phyloP scores from a whole-genome alignment of 2,797 vertebrate species.

The Tamandua tetradactyla region DNA sequence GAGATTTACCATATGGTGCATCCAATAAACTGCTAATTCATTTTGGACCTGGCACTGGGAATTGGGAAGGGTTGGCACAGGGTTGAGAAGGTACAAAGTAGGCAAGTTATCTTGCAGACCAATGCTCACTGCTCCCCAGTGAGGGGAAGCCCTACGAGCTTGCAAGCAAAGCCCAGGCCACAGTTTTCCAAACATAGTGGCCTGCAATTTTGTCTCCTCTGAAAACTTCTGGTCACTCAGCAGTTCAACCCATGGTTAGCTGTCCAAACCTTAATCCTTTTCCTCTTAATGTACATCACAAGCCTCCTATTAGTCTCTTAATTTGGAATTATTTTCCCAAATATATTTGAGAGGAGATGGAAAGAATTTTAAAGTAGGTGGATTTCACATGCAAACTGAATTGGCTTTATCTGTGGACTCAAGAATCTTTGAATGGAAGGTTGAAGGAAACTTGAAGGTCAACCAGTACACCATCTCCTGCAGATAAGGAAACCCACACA shows the following conservation, averaged over 20 bases:
- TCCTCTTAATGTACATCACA: background rate
- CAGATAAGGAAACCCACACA: background rate
- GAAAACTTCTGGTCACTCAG: background rate
- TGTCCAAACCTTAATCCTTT: background rate
- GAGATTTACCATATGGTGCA: conserved; percentile 69
- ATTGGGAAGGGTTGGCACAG: conserved; percentile 35
- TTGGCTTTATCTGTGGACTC: background rate
- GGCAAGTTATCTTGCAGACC: background rate
- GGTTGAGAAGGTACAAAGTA: conserved; percentile 44
- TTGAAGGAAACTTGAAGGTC: background rate
- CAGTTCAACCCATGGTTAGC: background rate
- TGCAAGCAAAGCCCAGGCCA: background rate
- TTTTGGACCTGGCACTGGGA: conserved; percentile 66
- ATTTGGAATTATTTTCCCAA: background rate
- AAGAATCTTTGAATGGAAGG: background rate
- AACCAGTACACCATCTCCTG: background rate
- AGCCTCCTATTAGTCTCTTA: background rate
- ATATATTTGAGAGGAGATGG: background rate
- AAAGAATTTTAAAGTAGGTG: background rate
- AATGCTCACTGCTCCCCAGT: background rate
- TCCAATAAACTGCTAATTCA: conserved; percentile 53
- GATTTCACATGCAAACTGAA: background rate
- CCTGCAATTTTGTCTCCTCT: background rate
- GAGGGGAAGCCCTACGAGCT: too few species aligned
- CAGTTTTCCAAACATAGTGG: background rate